Evolutionary conservation across 2,113 vertebrate species (phyloP).

Genomic region (Sceloporus undulatus): DNA sequence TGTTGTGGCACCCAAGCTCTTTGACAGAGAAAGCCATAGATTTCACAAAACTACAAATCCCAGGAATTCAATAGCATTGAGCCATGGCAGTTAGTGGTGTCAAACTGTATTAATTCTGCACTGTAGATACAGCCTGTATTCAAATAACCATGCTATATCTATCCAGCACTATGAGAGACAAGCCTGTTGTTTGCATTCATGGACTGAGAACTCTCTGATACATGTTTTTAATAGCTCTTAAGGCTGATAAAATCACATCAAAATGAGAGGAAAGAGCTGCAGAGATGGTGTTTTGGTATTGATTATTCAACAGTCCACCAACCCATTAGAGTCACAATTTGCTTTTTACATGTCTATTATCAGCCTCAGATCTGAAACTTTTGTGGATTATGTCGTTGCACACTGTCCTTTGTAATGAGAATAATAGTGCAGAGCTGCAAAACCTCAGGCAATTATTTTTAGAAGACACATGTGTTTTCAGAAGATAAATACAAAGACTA

Average conservation of each 20-base stretch:
- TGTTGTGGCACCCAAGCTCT: too few species aligned
- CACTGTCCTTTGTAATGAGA: not conserved
- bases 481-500: not conserved
- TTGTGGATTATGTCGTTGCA: not conserved
- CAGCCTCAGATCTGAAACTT: slow-evolving; percentile 21
- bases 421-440: not conserved
- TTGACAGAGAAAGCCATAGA: too few species aligned
- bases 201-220: not conserved
- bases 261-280: slow-evolving; percentile 34
- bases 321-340: slow-evolving; percentile 41
- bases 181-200: slow-evolving; percentile 51
- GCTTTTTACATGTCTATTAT: slow-evolving; percentile 33
- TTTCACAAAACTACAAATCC: too few species aligned
- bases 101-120: too few species aligned
- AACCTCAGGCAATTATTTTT: not conserved
- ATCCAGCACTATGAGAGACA: not conserved
- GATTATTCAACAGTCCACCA: slow-evolving; percentile 52
- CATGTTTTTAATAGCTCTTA: slow-evolving; percentile 39
- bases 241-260: slow-evolving; percentile 43
- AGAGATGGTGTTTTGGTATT: slow-evolving; percentile 55
- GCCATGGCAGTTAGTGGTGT: too few species aligned
- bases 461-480: not conserved
- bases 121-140: too few species aligned
- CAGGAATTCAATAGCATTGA: too few species aligned
- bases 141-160: too few species aligned